Conservation (phyloP, 2,888 invertebrate species). For the Cerastis leucographa region DNA sequence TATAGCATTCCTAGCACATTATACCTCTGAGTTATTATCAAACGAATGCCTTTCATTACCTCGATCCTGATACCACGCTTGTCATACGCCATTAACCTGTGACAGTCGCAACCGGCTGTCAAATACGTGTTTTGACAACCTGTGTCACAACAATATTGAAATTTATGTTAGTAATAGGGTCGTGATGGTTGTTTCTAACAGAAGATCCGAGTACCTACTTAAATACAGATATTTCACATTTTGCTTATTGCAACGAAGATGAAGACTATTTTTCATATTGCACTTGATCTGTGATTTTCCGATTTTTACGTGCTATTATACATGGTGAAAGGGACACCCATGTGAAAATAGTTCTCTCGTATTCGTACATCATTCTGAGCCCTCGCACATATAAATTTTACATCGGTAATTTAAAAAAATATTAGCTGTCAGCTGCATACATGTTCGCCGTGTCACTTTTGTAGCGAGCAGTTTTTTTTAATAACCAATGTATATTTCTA, state of each 20-base stretch:
- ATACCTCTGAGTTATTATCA: neutral
- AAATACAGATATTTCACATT: neutral
- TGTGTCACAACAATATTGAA: conserved; percentile 7
- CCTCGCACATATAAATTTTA: no score
- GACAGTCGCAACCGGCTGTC: conserved; percentile 14
- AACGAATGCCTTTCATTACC: neutral
- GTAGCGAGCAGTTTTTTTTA: no score
- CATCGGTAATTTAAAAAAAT: no score
- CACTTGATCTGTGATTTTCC: neutral
- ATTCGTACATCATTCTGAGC: no score
- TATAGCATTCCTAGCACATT: neutral
- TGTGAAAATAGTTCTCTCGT: no score
- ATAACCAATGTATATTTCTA: no score
- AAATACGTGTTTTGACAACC: neutral
- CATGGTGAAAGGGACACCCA: no score
- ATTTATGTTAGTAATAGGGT: neutral
- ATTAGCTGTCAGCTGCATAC: no score
- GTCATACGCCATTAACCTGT: neutral
- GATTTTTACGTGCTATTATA: neutral
- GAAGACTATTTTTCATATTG: neutral
- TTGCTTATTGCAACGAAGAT: neutral
- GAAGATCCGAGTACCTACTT: neutral
- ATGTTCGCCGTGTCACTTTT: no score
- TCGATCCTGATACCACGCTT: neutral
- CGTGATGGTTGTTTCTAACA: neutral